Conservation (phyloP, 1,140 invertebrate species). For the Ditylenchus dipsaci region DNA sequence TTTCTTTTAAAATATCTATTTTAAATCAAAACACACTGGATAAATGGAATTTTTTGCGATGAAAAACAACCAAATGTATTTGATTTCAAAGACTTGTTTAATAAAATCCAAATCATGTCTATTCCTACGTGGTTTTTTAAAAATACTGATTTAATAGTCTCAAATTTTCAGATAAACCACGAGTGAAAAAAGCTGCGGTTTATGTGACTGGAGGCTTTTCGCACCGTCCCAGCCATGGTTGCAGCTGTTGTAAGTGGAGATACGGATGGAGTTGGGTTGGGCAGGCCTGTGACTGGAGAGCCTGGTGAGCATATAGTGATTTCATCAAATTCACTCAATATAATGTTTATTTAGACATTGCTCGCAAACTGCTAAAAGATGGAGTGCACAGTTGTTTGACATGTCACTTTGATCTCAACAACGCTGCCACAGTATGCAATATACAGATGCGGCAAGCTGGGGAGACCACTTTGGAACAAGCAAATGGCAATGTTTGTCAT, state of each 20-base stretch:
- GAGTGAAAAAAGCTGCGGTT: neutral
- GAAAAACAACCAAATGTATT: too few species aligned
- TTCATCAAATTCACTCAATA: neutral
- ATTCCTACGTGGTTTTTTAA: too few species aligned
- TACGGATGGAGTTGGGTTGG: slow-evolving; percentile 42
- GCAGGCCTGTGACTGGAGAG: slow-evolving; percentile 23
- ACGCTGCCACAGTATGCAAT: neutral
- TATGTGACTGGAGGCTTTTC: slow-evolving; percentile 32
- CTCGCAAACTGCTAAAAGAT: neutral
- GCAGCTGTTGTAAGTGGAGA: slow-evolving; percentile 26
- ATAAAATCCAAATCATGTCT: too few species aligned
- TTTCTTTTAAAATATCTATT: too few species aligned
- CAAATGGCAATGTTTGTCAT: neutral
- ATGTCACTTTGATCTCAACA: too few species aligned
- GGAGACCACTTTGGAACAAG: neutral
- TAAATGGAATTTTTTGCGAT: too few species aligned
- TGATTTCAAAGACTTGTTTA: too few species aligned
- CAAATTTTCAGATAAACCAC: too few species aligned
- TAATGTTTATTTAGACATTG: too few species aligned
- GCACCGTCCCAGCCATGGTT: slow-evolving; percentile 40
- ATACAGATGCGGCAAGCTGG: neutral
- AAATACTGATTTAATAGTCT: too few species aligned
- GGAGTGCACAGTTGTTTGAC: too few species aligned
- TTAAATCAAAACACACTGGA: too few species aligned
- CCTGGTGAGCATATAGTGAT: neutral